A percentile compares a stretch with the other conserved stretches of the same genome.
Evolutionary conservation across 2,797 vertebrate species (phyloP).

Genomic region (Crotalus adamanteus): DNA sequence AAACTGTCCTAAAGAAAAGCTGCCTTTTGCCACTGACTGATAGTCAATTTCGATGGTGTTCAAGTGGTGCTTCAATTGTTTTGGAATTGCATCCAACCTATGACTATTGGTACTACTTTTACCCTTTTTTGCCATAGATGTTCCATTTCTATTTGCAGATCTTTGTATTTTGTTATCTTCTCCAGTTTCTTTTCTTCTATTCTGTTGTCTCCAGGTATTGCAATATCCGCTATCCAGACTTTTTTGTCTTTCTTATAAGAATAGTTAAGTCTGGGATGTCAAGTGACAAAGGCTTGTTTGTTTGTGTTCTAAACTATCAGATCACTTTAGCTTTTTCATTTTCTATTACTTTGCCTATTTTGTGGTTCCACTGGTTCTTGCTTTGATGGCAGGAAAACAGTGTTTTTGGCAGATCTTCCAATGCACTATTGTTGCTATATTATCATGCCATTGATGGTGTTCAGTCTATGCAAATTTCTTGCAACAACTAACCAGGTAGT

Average conservation of each 20-base stretch:
- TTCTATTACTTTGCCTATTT: neutral
- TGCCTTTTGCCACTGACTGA: neutral
- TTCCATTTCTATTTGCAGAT: neutral
- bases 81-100: neutral
- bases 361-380: neutral
- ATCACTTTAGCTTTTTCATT: neutral
- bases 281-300: neutral
- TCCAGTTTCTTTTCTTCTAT: neutral
- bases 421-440: neutral
- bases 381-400: neutral
- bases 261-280: neutral
- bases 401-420: neutral
- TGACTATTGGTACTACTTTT: neutral
- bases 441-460: neutral
- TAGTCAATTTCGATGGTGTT: neutral
- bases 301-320: neutral
- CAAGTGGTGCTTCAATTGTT: neutral
- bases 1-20: neutral
- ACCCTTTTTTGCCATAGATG: neutral
- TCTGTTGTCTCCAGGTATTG: neutral
- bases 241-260: neutral
- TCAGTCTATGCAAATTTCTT: neutral
- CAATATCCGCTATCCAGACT: neutral
- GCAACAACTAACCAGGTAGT: neutral
- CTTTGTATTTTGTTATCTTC: neutral